A percentile compares a stretch with the other conserved stretches of the same genome.
Evolutionary conservation across 1,140 invertebrate species (phyloP).

Genomic region (Zaprionus nigranus): DNA sequence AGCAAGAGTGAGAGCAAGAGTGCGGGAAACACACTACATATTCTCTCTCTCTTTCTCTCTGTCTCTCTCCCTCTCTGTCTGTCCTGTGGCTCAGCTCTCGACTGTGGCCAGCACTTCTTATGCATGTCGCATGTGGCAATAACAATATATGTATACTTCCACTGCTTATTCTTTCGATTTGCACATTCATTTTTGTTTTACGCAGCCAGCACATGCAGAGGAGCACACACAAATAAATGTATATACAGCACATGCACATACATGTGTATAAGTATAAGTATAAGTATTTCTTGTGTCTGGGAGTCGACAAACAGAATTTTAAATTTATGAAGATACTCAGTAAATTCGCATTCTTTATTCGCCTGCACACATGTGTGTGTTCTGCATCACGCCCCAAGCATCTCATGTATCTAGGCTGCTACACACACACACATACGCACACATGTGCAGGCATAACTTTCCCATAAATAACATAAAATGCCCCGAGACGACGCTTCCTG

Average conservation of each 20-base stretch:
- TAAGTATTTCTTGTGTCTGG: conserved; percentile 30
- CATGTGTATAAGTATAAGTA: too few relatives aligned
- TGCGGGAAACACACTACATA: not conserved
- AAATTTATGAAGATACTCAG: conserved; percentile 64
- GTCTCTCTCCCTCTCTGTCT: not conserved
- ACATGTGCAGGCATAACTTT: conserved; percentile 53
- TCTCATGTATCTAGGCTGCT: conserved; percentile 9
- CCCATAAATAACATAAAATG: conserved; percentile 75
- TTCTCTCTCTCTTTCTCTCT: not conserved
- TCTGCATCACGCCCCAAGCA: conserved; percentile 6
- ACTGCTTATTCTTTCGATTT: conserved; percentile 74
- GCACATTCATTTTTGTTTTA: conserved; percentile 61
- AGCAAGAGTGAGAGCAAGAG: not conserved
- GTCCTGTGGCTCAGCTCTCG: not conserved
- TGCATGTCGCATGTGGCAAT: conserved; percentile 78
- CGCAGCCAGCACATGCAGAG: conserved; percentile 44
- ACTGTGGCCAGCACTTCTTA: conserved; percentile 58
- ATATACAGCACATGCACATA: too few relatives aligned
- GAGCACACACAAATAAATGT: not conserved
- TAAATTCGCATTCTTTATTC: conserved; percentile 45
- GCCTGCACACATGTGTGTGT: conserved; percentile 38
- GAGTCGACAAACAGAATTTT: conserved; percentile 50
- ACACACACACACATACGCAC: conserved; percentile 27
- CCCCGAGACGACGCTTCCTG: conserved; percentile 56
- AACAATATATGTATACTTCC: conserved; percentile 74